Evolutionary conservation across 1,140 invertebrate genomes (phyloP), one percentile per base, ranked within the genome.

Genomic region (Nixonia krombeini): DNA sequence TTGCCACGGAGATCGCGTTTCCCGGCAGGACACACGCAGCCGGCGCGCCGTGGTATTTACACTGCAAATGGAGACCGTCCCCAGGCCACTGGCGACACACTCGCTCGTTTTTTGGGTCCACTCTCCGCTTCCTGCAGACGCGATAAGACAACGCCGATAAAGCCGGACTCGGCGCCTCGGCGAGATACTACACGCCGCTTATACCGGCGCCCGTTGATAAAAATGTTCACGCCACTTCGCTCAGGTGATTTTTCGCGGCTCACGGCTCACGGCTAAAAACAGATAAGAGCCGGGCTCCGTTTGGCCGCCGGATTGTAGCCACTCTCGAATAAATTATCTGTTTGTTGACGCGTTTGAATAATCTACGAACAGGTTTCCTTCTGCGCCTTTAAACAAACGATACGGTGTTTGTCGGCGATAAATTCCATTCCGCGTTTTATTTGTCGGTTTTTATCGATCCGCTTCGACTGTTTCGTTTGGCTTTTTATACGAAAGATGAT

Each of bases 1-100:
- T 56, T 68, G 55, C 59, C 67, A 70, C 67, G 67, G 40, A 55
- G 67, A 70, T 70, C 67, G 57, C 67, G 49, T 70, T 70, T 62
- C 67, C 59, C 66, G 42, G 38, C 52, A 50, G 64, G 13, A 69
- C 59, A 58, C 25, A 49, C 66, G 66, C 55, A 69, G 53, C 59
- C 58, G 66, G 50, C 55, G 49, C 47, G 44, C 65, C 53, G 21
- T 21, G 51, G 21, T 68, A 68, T 68, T 68, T 62, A 58, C 52
- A 62, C 47, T 47, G 52, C 53, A 69, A 63, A 63, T 69, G 65
- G 62, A 69, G 47, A 42, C 38, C 45, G 46, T 42, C 21, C 21
- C 21, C 21, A 21, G 21, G 6, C 21, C 51, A 35, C 21, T 57
- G 40, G 42, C 29, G 50, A 35, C 53, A 25, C 35, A 37, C 42